These are phyloP conservation scores for Hippocampus zosterae DNA, from an alignment of 2,113 vertebrate genomes.

Conservation along the genomic window DNA sequence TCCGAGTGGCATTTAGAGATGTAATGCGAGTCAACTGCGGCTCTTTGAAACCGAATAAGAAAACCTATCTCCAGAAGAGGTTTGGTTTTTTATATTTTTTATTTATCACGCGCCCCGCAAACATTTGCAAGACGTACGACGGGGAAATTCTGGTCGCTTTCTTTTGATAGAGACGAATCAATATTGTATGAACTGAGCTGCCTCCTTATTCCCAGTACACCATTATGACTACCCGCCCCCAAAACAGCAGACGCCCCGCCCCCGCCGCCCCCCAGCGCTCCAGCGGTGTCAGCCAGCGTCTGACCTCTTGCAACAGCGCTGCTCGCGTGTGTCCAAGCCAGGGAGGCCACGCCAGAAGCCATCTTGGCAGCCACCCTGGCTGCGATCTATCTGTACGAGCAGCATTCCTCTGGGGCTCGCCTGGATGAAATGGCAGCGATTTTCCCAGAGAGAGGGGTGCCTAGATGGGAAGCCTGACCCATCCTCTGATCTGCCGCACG, in stretches of 20 bases:
- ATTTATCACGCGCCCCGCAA: constrained; percentile 55
- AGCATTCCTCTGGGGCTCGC: constrained; percentile 70
- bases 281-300: constrained; percentile 50
- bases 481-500: constrained; percentile 64
- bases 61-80: constrained; percentile 67
- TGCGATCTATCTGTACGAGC: constrained; percentile 63
- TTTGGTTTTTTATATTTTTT: constrained; percentile 42
- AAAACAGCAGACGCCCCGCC: constrained; percentile 56
- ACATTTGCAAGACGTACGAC: constrained; percentile 63
- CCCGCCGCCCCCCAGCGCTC: constrained; percentile 31
- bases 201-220: constrained; percentile 56
- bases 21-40: constrained; percentile 63
- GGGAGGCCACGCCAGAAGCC: constrained; percentile 48
- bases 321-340: constrained; percentile 41
- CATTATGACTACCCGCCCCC: constrained; percentile 59
- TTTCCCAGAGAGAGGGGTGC: constrained; percentile 56
- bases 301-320: constrained; percentile 57
- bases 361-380: constrained; percentile 49
- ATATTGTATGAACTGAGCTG: constrained; percentile 62
- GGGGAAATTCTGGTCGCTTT: constrained; percentile 53
- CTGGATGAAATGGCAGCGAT: constrained; percentile 72
- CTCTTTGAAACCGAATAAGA: constrained; percentile 76
- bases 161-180: constrained; percentile 62
- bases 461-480: constrained; percentile 68
- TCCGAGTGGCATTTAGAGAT: constrained; percentile 72